phyloP scores from a whole-genome alignment of 2,113 vertebrate genomes.

The Smithornis capensis region DNA sequence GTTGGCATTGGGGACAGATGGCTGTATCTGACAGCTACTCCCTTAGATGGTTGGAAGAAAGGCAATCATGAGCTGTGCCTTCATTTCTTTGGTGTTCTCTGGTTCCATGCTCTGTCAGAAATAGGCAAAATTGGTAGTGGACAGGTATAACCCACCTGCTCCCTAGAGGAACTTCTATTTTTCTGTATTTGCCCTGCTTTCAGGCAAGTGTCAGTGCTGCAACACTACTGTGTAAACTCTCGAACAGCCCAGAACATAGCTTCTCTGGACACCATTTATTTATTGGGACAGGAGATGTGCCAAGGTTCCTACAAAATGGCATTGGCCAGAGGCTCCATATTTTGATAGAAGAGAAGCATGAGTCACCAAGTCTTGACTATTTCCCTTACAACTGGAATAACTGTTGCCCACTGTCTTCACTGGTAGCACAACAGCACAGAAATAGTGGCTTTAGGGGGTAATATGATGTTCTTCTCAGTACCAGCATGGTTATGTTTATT shows the following conservation, averaged over 20 bases:
- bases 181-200: background rate
- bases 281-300: background rate
- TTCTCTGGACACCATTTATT: background rate
- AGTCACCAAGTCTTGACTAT: background rate
- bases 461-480: background rate
- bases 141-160: background rate
- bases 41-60: background rate
- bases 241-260: rapidly evolving
- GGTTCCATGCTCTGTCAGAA: background rate
- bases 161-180: background rate
- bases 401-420: background rate
- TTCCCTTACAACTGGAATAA: background rate
- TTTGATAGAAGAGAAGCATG: background rate
- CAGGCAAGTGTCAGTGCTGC: background rate
- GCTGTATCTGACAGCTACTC: background rate
- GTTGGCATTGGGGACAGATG: background rate
- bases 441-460: background rate
- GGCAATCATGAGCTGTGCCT: background rate
- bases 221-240: background rate
- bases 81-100: background rate
- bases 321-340: background rate
- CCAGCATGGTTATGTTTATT: background rate
- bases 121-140: background rate
- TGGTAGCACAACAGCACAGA: background rate
- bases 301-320: background rate